Evolutionary conservation across 1,140 invertebrate species (phyloP), one percentile per base, ranked within the genome.

Genomic region (Drosophila triauraria): DNA sequence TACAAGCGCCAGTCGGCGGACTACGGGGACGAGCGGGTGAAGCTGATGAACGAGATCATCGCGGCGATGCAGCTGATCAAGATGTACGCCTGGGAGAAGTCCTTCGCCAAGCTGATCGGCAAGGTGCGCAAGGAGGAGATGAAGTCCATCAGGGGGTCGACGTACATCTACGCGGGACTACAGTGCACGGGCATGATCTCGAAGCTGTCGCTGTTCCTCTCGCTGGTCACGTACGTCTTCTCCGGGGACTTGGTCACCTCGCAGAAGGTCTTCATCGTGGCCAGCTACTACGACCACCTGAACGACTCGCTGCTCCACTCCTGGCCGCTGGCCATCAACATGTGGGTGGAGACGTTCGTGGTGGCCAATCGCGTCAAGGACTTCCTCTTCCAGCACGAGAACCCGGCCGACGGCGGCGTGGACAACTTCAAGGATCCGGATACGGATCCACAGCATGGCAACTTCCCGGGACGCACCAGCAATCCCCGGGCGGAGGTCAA

Each of bases 41-140:
- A 96, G 20, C 93, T 97, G 13, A 98, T 97, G 94, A 97, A 96
- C 82, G 97, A 98, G 90, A 96, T 98, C 44, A 95, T 98, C 1
- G 94, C 93, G 1, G 96, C 95, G 0, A 95, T 95, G 57, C 94
- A 95, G 81, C 94, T 97, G 6, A 97, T 97, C 78, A 97, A 97
- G 94, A 97, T 97, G 96, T 96, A 96, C 80, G 95, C 95, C 0
- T 97, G 96, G 96, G 96, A 97, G 91, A 95, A 95, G 71, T 95
- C 95, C 1, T 96, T 96, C 77, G 94, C 94, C 7, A 94, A 94
- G 58, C 87, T 96, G 17, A 94, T 96, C 3, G 93, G 94, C 20
- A 91, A 94, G 7, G 94, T 95, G 20, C 94, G 96, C 78, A 95
- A 94, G 50, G 93, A 93, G 56, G 93, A 93, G 63, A 84, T 92